Evolutionary conservation across 2,888 invertebrate species (phyloP).

Genomic region (Pinctada fucata): DNA sequence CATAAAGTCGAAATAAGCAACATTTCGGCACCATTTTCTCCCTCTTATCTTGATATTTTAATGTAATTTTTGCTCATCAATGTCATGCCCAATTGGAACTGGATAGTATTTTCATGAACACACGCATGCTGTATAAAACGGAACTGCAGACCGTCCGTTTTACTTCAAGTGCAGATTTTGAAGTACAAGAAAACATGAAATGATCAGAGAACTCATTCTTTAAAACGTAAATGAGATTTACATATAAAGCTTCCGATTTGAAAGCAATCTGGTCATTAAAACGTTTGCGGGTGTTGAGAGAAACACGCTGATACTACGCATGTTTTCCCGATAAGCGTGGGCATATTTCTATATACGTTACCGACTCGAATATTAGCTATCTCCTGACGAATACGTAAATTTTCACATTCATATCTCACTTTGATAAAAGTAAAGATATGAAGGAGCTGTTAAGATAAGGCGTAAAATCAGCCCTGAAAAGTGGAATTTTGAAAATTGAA

Average conservation of each 20-base stretch:
- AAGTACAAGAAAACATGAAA: background rate
- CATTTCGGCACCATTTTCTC: background rate
- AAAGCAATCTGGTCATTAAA: background rate
- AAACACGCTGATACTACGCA: background rate
- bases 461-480: too few relatives aligned
- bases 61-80: background rate
- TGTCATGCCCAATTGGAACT: background rate
- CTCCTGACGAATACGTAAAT: too few relatives aligned
- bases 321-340: background rate
- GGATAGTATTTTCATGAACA: background rate
- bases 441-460: too few relatives aligned
- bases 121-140: background rate
- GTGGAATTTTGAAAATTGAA: too few relatives aligned
- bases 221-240: background rate
- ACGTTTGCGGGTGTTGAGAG: background rate
- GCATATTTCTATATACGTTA: too few relatives aligned
- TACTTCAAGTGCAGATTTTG: background rate
- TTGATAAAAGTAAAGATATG: too few relatives aligned
- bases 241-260: background rate
- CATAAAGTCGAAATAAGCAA: background rate
- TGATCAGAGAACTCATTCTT: background rate
- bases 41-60: background rate
- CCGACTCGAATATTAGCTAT: too few relatives aligned
- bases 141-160: background rate
- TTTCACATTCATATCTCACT: too few relatives aligned